Evolutionary conservation across 2,113 vertebrate genomes (phyloP).

Genomic region (Ciconia boyciana): DNA sequence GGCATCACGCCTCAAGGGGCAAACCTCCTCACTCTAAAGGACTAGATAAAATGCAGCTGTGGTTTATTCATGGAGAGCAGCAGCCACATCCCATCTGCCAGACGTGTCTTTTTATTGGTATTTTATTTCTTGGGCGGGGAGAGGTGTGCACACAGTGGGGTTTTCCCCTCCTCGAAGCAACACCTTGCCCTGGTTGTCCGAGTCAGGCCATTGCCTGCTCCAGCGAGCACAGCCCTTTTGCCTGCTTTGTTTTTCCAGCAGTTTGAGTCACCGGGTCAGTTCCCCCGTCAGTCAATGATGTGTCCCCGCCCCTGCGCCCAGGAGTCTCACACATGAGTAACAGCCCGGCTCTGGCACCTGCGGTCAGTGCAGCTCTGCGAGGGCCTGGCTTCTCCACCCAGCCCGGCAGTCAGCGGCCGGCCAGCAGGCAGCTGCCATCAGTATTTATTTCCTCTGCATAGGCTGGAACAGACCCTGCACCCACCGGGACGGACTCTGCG

Average conservation of each 20-base stretch:
- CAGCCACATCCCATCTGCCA: background rate
- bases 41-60: background rate
- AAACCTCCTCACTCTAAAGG: background rate
- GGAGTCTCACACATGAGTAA: background rate
- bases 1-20: background rate
- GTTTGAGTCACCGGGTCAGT: too few species aligned
- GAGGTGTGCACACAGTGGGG: fast-evolving
- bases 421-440: too few species aligned
- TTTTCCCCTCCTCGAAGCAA: background rate
- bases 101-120: background rate
- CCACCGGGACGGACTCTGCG: too few species aligned
- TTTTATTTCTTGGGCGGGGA: background rate
- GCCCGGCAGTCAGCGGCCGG: too few species aligned
- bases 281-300: too few species aligned
- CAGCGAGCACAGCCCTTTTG: too few species aligned
- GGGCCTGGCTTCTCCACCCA: too few species aligned
- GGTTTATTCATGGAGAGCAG: background rate
- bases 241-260: too few species aligned
- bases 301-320: fast-evolving
- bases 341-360: background rate
- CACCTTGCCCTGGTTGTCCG: too few species aligned
- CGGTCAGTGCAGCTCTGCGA: background rate
- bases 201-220: too few species aligned
- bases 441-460: too few species aligned
- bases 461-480: too few species aligned